phyloP scores from a whole-genome alignment of 2,888 invertebrate genomes.

The Cantharis lateralis region DNA sequence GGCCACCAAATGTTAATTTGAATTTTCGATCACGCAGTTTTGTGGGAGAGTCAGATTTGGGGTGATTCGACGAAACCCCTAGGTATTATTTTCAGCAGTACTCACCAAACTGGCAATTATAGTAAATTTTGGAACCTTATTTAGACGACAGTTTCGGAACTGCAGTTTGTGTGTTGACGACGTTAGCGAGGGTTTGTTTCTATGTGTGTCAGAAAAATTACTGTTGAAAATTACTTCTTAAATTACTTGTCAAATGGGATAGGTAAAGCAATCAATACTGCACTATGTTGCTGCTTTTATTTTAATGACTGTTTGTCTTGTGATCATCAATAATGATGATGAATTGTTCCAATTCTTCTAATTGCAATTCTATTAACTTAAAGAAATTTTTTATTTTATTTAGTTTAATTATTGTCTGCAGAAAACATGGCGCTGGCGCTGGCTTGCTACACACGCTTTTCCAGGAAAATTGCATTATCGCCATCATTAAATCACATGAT shows the following conservation, averaged over 20 bases:
- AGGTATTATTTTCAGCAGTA: conserved; percentile 26
- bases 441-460: background rate
- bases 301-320: background rate
- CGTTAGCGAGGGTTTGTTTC: conserved; percentile 13
- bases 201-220: conserved; percentile 28
- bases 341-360: background rate
- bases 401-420: background rate
- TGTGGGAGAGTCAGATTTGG: conserved; percentile 29
- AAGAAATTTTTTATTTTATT: background rate
- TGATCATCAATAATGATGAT: background rate
- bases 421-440: background rate
- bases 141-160: background rate
- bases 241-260: conserved; percentile 9
- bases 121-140: background rate
- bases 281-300: background rate
- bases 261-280: background rate
- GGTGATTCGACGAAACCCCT: conserved; percentile 30
- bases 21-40: conserved; percentile 38
- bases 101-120: background rate
- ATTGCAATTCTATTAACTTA: background rate
- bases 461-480: background rate
- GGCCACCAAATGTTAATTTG: conserved; percentile 39
- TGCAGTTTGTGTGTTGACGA: background rate
- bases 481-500: background rate
- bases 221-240: conserved; percentile 25